phyloP scores from a whole-genome alignment of 1,140 invertebrate genomes.

The Scaptomyza montana region DNA sequence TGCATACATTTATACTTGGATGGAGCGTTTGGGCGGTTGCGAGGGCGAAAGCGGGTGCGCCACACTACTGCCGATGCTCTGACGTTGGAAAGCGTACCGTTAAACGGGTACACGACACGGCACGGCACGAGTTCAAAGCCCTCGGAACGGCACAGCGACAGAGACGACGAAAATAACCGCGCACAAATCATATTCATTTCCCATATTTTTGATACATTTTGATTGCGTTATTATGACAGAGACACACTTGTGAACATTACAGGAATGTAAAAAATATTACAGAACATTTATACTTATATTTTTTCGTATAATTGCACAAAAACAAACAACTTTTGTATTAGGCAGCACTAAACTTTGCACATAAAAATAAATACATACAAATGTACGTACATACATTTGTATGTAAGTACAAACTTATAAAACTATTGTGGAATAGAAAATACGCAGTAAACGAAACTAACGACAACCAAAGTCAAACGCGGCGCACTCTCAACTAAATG shows the following conservation, averaged over 20 bases:
- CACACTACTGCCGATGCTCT: background rate
- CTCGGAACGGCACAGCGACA: constrained; percentile 12
- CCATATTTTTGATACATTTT: constrained; percentile 17
- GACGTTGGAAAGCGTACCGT: constrained; percentile 30
- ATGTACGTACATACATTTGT: too few species aligned
- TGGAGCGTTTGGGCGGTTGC: too few species aligned
- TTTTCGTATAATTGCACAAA: too few species aligned
- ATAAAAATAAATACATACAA: background rate
- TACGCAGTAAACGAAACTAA: constrained; percentile 26
- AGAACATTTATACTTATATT: too few species aligned
- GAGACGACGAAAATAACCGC: constrained; percentile 21
- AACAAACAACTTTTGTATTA: too few species aligned
- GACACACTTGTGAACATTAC: background rate
- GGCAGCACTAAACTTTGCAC: background rate
- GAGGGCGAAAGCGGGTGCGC: background rate
- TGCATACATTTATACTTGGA: background rate
- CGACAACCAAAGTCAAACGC: constrained; percentile 55
- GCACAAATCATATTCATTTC: constrained; percentile 50
- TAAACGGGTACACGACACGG: constrained; percentile 46
- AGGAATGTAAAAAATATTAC: too few species aligned
- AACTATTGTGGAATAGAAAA: background rate
- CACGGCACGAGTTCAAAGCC: constrained; percentile 59
- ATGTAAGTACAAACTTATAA: background rate
- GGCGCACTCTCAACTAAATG: constrained; percentile 52
- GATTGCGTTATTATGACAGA: constrained; percentile 9